Evolutionary conservation across 2,888 invertebrate species (phyloP), one percentile per base, ranked within the genome.

Genomic region (Diadegma fenestrale): DNA sequence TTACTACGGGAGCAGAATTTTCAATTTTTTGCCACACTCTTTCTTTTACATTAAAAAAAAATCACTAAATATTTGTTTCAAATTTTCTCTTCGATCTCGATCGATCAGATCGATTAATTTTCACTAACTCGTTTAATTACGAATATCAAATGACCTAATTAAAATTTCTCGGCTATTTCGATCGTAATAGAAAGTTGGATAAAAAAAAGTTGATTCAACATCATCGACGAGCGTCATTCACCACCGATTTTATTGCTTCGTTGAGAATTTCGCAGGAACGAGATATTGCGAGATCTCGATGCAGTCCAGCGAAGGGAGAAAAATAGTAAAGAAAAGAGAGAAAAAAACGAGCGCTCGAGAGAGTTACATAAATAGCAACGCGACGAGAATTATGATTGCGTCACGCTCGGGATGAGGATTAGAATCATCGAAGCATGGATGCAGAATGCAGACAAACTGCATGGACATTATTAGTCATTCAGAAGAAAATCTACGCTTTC

Each of bases 361-460:
- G 54, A 85, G 61, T 80, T 80, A 72, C 66, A 79, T 82, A 79
- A 85, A 85, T 79, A 79, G 63, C 61, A 58, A 37, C 43, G 75
- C 48, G 80, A 82, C 66, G 75, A 71, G 51, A 79, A 68, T 71
- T 82, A 79, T 82, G 51, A 68, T 85, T 82, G 85, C 85, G 85
- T 80, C 85, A 85, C 66, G 82, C 72, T 82, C 48, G 68, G 68
- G 68, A 75, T 81, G 75, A 79, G 66, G 75, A 81, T 80, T 72
- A 66, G 68, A 61, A 82, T 85, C 78, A 75, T 79, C 80, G 82
- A 85, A 82, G 80, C 85, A 72, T 76, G 69, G 66, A 80, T 68
- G 72, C 79, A 66, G 76, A 64, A 72, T 72, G 68, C 75, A 82
- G 37, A 63, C 63, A 63, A 68, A 75, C 69, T 58, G 64, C 64